A percentile compares a stretch with the other conserved stretches of the same genome.
phyloP scores from a whole-genome alignment of 1,140 invertebrate species.

The Drosophila kikkawai region DNA sequence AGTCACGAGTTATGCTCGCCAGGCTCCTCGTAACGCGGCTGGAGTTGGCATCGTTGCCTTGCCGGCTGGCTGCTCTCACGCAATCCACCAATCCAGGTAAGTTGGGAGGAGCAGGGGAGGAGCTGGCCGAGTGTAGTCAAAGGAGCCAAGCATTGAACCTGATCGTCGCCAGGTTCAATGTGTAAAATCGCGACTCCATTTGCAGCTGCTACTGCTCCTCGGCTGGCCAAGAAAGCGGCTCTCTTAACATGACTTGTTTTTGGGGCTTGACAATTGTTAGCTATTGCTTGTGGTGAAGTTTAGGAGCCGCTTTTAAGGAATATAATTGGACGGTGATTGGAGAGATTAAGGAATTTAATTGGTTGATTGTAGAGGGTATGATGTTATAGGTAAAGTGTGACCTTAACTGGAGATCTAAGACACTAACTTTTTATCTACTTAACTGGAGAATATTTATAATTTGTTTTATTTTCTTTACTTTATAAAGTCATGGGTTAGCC shows the following conservation, averaged over 20 bases:
- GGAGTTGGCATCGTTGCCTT: slow-evolving; percentile 39
- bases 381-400: not conserved
- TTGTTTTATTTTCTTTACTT: no score
- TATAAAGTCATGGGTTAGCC: no score
- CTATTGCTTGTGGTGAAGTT: not conserved
- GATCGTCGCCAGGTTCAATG: slow-evolving; percentile 61
- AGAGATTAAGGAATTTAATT: not conserved
- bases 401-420: no score
- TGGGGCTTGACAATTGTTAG: not conserved
- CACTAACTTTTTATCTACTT: no score
- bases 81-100: slow-evolving; percentile 35
- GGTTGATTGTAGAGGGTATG: not conserved
- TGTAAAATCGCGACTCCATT: slow-evolving; percentile 33
- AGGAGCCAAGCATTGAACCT: slow-evolving; percentile 69
- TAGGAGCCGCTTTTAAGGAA: not conserved
- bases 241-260: slow-evolving; percentile 6
- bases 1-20: slow-evolving; percentile 43
- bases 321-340: not conserved
- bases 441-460: no score
- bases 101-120: not conserved
- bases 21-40: slow-evolving; percentile 41
- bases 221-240: slow-evolving; percentile 5
- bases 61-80: slow-evolving; percentile 61
- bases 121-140: slow-evolving; percentile 2
- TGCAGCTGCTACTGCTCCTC: slow-evolving; percentile 30